Base-by-base conservation (phyloP, 2,113 vertebrate genomes). In the Muscicapa adusta region DNA sequence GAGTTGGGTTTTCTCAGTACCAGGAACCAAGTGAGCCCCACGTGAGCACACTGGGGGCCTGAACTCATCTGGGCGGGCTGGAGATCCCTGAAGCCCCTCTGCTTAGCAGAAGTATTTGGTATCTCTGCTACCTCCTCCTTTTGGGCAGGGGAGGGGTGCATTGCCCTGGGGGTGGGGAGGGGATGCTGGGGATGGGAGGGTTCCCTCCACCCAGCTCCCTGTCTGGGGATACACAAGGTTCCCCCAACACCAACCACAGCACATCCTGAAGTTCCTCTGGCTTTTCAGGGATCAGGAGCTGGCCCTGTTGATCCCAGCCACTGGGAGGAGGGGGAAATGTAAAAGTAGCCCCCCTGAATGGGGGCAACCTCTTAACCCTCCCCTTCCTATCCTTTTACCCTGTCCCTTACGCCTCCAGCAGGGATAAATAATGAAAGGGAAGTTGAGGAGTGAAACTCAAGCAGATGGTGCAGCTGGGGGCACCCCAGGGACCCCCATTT, bases 341-440 rank as follows among this genome's bases (percentile, higher is more conserved):
- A 2, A 9, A 0, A 14, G 11, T 2, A 25, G 11, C 20, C 54
- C 38, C 38, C 40, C 31, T 2, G 18, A 51, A n/a, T 10, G 14
- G 17, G 29, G 23, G 24, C 17, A 74, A 14, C 9, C n/a, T 56
- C 40, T 43, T 53, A 3, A 10, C 18, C 22, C 34, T 36, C 62
- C 34, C 62, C n/a, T 23, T 34, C 8, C 18, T 14, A 0, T 33
- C n/a, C 80, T 54, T 28, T 54, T 14, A 33, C 38, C 11, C 26
- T 14, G 2, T 15, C 24, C 25, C 38, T 45, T 33, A 10, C 0
- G 2, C 65, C 33, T 65, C 29, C 25, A 8, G 1, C 43, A 23
- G 45, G 38, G 81, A 78, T 85, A 53, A 85, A 85, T 85, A 85
- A 91, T 34, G 66, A 60, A 78, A 53, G 58, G 43, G 58, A 85